Base-by-base conservation (phyloP, 1,140 invertebrate genomes). In the Gonatopus flavifemur region DNA sequence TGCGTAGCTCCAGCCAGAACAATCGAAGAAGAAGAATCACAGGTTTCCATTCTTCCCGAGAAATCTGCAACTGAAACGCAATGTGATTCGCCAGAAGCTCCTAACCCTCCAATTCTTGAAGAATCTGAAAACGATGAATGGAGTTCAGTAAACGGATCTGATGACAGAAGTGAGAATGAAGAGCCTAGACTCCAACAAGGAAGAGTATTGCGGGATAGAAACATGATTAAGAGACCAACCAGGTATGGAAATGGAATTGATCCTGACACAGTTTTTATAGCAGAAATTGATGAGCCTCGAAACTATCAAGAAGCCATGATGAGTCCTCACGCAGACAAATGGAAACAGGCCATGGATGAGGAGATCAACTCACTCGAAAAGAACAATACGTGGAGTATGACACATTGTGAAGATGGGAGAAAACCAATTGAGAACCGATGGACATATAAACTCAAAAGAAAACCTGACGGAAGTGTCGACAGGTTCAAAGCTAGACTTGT, bases 401-500 rank as follows among this genome's bases (percentile, higher is more conserved):
- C 30, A 2, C 1, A 12, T 19, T 18, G 3, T 3, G 25, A 18
- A 10, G 18, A 42, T 12, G 4, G 13, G 19, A n/a, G 10, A 19
- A 10, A 42, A 18, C 18, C 12, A 30, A 28, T 42, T 0, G 25
- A 42, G 3, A 42, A 42, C 6, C 25, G 40, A 0, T 43, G 41
- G 41, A 57, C 79, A 7, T 75, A 54, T 33, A 44, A n/a, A 22
- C 30, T 18, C 25, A 49, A 41, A 22, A 40, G 24, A 12, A 36
- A 49, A 18, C 24, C 40, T 30, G 22, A 43, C 10, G 39, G 36
- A 18, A 25, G 16, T 16, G 30, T 16, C 19, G 19, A 36, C 21
- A 43, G 40, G 44, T 39, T 21, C 19, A 62, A 62, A 40, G 53
- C 59, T 6, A 42, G 59, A 43, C 38, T 62, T 4, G 53, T 54